Percentiles rank a stretch among this genome's conserved stretches.
phyloP scores from a whole-genome alignment of 2,888 invertebrate genomes.

The Sphaerolaimus hirsutus region DNA sequence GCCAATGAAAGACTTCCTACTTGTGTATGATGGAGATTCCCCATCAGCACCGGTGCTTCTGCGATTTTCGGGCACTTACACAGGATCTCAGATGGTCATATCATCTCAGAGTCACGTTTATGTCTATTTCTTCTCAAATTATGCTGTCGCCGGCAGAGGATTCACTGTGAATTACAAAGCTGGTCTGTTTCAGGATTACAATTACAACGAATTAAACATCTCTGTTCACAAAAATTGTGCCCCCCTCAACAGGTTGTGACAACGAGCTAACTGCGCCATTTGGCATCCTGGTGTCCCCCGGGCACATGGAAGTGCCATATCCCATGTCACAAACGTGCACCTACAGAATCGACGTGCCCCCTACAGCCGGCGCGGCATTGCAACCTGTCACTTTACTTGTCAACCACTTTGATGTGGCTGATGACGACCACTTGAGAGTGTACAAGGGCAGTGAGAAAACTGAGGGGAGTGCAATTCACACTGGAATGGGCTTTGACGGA shows the following conservation, averaged over 20 bases:
- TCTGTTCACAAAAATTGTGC: neutral
- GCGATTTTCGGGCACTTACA: conserved; percentile 12
- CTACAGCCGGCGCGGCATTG: conserved; percentile 8
- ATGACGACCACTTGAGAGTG: conserved; percentile 63
- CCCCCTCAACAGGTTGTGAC: conserved; percentile 48
- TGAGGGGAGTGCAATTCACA: conserved; percentile 58
- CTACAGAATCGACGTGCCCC: conserved; percentile 12
- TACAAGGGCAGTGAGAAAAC: conserved; percentile 48
- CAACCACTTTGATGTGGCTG: conserved; percentile 58
- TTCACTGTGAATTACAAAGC: conserved; percentile 63
- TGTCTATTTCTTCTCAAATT: conserved; percentile 66
- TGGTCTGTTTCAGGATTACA: conserved; percentile 29
- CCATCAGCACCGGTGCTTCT: conserved; percentile 63
- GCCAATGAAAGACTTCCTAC: conserved; percentile 44
- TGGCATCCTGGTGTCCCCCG: conserved; percentile 25
- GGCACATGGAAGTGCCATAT: conserved; percentile 17
- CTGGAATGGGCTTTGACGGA: conserved; percentile 64
- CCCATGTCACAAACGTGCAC: conserved; percentile 20
- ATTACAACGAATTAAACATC: neutral
- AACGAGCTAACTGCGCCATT: conserved; percentile 16
- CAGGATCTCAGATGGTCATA: conserved; percentile 53
- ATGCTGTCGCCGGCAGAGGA: conserved; percentile 49
- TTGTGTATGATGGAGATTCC: conserved; percentile 66
- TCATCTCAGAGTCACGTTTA: conserved; percentile 69
- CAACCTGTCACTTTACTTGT: conserved; percentile 59